Evolutionary conservation across 2,888 invertebrate genomes (phyloP).

Genomic region (Lacanobia wlatinum): DNA sequence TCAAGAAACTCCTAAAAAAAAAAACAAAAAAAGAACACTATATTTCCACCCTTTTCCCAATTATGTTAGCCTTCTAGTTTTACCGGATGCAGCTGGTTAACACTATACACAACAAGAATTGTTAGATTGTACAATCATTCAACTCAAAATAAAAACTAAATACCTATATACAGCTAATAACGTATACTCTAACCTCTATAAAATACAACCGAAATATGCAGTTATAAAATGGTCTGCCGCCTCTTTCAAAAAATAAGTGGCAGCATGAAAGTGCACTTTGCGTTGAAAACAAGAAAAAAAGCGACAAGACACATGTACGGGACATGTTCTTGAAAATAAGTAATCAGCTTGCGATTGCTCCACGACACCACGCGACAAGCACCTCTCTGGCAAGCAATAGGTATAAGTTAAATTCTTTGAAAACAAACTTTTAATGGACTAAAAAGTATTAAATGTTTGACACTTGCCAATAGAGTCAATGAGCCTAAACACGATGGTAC

Average conservation of each 20-base stretch:
- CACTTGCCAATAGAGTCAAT: background rate
- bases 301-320: conserved; percentile 33
- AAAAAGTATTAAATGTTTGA: background rate
- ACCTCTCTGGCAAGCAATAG: background rate
- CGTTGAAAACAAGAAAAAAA: conserved; percentile 46
- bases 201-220: conserved; percentile 24
- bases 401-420: background rate
- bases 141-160: background rate
- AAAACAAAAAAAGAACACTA: too few species aligned
- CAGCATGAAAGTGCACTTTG: conserved; percentile 48
- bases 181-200: background rate
- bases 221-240: conserved; percentile 9
- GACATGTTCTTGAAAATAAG: conserved; percentile 53
- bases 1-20: too few species aligned
- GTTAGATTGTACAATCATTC: background rate
- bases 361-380: conserved; percentile 24
- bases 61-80: background rate
- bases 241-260: conserved; percentile 34
- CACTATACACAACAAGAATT: background rate
- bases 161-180: background rate
- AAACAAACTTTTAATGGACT: background rate
- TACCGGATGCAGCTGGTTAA: background rate
- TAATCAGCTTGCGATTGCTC: conserved; percentile 50
- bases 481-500: background rate
- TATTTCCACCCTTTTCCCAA: background rate